phyloP scores from a whole-genome alignment of 2,113 vertebrate species.

The Electrona antarctica region DNA sequence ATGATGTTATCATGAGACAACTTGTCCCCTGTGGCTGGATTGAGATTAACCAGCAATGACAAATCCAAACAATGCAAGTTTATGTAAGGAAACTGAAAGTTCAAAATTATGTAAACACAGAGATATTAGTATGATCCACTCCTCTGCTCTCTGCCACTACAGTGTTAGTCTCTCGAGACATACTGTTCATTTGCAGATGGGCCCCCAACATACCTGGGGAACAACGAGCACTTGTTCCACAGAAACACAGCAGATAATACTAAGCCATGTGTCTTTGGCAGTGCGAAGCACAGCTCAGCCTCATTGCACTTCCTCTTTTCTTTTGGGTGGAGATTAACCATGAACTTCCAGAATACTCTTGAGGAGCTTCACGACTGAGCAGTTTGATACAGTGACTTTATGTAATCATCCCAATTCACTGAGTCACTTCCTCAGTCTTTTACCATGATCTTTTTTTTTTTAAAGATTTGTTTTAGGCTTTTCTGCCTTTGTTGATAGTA shows the following conservation, averaged over 20 bases:
- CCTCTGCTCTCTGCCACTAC: no score
- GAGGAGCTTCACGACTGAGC: not conserved
- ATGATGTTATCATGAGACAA: no score
- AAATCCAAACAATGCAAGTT: no score
- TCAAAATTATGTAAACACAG: no score
- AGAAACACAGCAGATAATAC: constrained; percentile 47
- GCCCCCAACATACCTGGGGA: not conserved
- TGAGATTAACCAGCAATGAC: no score
- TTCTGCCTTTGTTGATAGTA: no score
- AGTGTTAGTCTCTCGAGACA: no score
- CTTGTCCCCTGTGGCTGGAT: no score
- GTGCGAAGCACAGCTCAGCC: constrained; percentile 11
- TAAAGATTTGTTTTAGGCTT: no score
- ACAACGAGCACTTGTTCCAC: constrained; percentile 26
- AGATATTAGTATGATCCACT: no score
- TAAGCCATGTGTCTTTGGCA: constrained; percentile 38
- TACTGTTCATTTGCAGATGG: no score
- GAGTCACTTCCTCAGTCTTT: not conserved
- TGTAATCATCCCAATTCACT: not conserved
- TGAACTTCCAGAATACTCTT: constrained; percentile 1
- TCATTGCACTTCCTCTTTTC: constrained; percentile 3
- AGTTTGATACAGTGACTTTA: not conserved
- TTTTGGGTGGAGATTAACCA: not conserved
- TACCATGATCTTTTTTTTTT: not conserved
- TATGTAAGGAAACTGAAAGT: no score